Base-by-base conservation (phyloP, 2,888 invertebrate genomes). In the Serripes groenlandicus region DNA sequence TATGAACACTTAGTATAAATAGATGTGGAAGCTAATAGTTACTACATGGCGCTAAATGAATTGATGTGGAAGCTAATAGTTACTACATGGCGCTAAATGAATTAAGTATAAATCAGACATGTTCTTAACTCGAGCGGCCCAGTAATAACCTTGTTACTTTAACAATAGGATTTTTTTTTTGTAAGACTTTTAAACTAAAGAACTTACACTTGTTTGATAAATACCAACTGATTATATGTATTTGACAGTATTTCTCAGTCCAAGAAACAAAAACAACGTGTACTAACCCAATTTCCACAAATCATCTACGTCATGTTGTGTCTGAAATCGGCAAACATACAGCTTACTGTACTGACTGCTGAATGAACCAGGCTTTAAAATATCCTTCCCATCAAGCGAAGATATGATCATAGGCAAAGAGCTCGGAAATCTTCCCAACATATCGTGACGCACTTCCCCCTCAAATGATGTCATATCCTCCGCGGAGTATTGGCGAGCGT, bases 401-500 rank as follows among this genome's bases (percentile, higher is more conserved):
- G 84, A 81, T 0, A 78, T 70, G 1, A 76, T 64, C 81, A 81
- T 81, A 0, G 84, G 78, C 26, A 37, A 56, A 60, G 75, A 85
- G 30, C 35, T 69, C 1, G 81, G 78, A 30, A 68, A 60, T 11
- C 64, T 15, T 1, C 56, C 62, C 34, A n/a, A 18, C 84, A 85
- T 78, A 37, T 81, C 81, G 5, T 72, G n/a, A 9, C 78, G 72
- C 58, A 81, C 72, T 62, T 81, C 81, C 9, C 35, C 78, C 34
- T 85, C 84, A 64, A 85, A 85, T 70, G 78, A 72, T 7, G 81
- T 75, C 64, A 85, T 58, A 37, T 75, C 34, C 30, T 75, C 72
- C 5, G 42, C 7, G 7, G 35, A 5, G 21, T 72, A 72, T 42
- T 62, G 37, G 4, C 56, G 66, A 5, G 71, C 75, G n/a, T 78